Conservation (phyloP, 2,888 invertebrate species). For the Acholoe squamosa region DNA sequence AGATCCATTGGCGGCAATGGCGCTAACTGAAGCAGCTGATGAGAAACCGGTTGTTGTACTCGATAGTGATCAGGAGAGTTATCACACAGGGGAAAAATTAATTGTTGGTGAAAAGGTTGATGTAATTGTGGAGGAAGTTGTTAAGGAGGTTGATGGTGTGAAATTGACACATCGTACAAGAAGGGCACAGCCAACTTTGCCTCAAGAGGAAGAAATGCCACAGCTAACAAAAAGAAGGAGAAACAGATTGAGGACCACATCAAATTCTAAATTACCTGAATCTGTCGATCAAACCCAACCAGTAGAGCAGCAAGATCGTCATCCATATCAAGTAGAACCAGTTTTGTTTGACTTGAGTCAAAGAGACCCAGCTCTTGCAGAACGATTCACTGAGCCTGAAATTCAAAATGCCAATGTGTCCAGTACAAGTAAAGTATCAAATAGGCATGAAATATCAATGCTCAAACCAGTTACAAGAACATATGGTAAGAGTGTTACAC, state of each 20-base stretch:
- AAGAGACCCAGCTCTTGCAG: background rate
- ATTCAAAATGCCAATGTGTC: background rate
- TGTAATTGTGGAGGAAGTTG: background rate
- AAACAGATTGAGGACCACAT: background rate
- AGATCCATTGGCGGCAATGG: background rate
- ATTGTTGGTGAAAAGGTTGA: no score
- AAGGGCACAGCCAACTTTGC: no score
- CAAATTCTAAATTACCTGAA: no score
- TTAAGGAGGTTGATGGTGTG: background rate
- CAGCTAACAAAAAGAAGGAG: background rate
- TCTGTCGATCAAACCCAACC: no score
- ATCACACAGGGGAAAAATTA: no score
- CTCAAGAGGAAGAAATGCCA: background rate
- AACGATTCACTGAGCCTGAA: background rate
- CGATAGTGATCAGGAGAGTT: no score
- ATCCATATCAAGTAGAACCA: background rate
- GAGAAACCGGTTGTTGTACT: no score
- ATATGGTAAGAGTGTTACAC: conserved; percentile 20
- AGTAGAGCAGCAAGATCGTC: background rate
- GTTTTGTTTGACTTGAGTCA: conserved; percentile 54
- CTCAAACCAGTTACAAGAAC: conserved; percentile 44
- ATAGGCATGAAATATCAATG: background rate
- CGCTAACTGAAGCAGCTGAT: no score
- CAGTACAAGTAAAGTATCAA: background rate
- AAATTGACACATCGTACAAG: background rate